A percentile compares a stretch with the other conserved stretches of the same genome.
phyloP scores from a whole-genome alignment of 2,113 vertebrate genomes.

The Atractosteus spatula region DNA sequence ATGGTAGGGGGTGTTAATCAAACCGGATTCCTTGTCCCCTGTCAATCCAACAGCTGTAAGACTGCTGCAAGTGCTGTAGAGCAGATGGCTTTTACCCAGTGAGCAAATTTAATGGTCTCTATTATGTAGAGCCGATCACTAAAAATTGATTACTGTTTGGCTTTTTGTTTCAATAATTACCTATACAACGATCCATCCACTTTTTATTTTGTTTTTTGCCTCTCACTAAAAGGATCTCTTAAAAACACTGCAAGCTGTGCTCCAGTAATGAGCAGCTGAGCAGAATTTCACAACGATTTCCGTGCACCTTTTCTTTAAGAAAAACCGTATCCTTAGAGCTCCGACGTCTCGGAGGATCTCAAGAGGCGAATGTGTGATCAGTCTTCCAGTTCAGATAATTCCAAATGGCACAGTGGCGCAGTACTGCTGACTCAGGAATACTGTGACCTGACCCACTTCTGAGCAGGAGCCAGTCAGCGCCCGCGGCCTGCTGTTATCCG shows the following conservation, averaged over 20 bases:
- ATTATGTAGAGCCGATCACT: constrained; percentile 11
- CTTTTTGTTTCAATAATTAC: neutral
- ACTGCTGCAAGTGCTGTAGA: neutral
- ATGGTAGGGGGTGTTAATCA: neutral
- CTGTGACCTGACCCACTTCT: neutral
- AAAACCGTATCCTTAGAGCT: too few species aligned
- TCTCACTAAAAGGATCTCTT: too few species aligned
- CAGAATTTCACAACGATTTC: too few species aligned
- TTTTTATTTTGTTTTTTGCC: neutral
- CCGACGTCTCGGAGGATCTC: too few species aligned
- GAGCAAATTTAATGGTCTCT: constrained; percentile 33
- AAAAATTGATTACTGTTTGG: neutral
- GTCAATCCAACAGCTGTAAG: too few species aligned
- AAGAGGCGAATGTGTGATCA: too few species aligned
- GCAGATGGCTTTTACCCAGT: neutral
- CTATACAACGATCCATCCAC: neutral
- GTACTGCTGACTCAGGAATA: constrained; percentile 24
- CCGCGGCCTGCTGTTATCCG: neutral
- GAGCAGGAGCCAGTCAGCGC: neutral
- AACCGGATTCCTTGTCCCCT: too few species aligned
- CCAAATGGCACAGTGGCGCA: constrained; percentile 21
- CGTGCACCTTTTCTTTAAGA: too few species aligned
- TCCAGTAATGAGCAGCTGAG: too few species aligned
- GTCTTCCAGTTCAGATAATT: neutral
- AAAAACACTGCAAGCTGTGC: too few species aligned